phyloP scores from a whole-genome alignment of 2,113 vertebrate genomes.

The Fregetta grallaria region DNA sequence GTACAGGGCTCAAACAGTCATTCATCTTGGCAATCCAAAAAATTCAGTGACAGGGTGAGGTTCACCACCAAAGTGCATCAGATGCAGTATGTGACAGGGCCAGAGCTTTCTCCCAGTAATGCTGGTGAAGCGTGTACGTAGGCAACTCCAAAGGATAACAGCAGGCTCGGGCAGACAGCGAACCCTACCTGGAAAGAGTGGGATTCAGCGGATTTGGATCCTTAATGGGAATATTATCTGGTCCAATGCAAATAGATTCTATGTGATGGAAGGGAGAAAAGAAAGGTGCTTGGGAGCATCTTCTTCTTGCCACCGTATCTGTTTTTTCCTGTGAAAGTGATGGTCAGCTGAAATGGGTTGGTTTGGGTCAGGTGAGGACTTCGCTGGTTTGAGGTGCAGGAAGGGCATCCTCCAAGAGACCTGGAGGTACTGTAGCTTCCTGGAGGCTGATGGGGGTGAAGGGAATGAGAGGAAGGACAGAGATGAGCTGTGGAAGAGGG shows the following conservation, averaged over 20 bases:
- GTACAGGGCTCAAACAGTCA: neutral
- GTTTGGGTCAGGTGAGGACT: neutral
- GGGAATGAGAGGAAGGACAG: neutral
- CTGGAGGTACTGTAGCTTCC: neutral
- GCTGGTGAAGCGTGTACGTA: fast-evolving
- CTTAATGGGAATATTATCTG: neutral
- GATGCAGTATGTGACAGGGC: neutral
- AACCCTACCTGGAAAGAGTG: neutral
- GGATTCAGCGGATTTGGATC: neutral
- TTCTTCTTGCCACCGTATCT: neutral
- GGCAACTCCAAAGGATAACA: neutral
- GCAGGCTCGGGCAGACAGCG: neutral
- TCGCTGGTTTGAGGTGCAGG: neutral
- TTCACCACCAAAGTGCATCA: neutral
- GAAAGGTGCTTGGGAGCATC: neutral
- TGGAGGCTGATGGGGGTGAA: neutral
- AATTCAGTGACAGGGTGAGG: neutral
- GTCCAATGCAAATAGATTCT: neutral
- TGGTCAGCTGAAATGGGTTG: neutral
- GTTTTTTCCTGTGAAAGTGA: neutral
- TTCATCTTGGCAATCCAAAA: neutral
- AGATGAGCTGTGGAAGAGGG: neutral
- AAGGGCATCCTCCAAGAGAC: neutral
- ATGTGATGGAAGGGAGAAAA: neutral
- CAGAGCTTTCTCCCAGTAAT: neutral